Percentiles rank a stretch among this genome's conserved stretches.
Conservation (phyloP, 2,888 invertebrate species). For the Desoria tigrina region DNA sequence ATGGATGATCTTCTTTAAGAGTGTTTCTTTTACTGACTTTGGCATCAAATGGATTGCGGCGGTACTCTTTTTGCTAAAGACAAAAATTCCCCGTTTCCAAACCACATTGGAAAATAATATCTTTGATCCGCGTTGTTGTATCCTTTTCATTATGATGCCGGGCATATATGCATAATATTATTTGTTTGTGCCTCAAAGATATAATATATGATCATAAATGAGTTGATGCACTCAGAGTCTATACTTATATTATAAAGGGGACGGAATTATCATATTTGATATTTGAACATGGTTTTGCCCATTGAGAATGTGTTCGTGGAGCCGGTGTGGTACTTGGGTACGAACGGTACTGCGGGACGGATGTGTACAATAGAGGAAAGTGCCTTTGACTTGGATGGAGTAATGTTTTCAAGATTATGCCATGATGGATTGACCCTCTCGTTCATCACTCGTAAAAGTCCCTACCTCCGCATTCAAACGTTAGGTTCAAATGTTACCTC, state of each 20-base stretch:
- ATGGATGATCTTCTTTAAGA: constrained; percentile 42
- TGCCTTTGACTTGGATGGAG: constrained; percentile 2
- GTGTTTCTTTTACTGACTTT: constrained; percentile 28
- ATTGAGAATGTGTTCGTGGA: background rate
- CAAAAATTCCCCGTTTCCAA: constrained; percentile 34
- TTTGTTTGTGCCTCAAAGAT: background rate
- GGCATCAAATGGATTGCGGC: constrained; percentile 24
- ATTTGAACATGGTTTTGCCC: constrained; percentile 2
- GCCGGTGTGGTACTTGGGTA: too few relatives aligned
- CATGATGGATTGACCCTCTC: constrained; percentile 43
- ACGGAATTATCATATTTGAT: background rate
- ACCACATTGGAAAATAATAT: constrained; percentile 15
- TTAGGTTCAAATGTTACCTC: constrained; percentile 21
- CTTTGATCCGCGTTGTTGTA: background rate
- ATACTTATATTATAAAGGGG: too few relatives aligned
- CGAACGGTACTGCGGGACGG: background rate
- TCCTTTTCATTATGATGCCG: background rate
- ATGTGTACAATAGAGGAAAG: constrained; percentile 55
- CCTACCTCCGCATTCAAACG: background rate
- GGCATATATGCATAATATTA: constrained; percentile 5
- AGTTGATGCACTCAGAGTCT: too few relatives aligned
- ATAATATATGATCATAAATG: background rate
- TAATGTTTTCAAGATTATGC: constrained; percentile 9
- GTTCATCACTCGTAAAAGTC: constrained; percentile 32
- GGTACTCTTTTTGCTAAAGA: constrained; percentile 32